A percentile compares a stretch with the other conserved stretches of the same genome.
Conservation (phyloP, 1,140 invertebrate species). For the Eriocheir sinensis region DNA sequence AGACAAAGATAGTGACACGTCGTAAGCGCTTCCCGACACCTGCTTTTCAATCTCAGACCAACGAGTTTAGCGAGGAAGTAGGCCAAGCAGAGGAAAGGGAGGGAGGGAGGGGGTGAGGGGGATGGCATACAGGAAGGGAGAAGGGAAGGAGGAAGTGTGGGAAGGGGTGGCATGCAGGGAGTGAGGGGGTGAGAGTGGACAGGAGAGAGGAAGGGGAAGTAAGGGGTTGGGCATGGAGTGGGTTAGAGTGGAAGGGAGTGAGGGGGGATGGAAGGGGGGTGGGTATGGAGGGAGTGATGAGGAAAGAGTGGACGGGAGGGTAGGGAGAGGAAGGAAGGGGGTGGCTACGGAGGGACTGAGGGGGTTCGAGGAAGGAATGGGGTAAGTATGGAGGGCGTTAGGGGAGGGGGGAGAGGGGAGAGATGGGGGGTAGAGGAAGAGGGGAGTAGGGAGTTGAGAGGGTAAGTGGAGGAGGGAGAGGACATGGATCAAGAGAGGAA, state of each 20-base stretch:
- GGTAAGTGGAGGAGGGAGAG: neutral
- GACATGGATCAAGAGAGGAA: neutral
- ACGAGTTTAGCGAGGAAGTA: neutral
- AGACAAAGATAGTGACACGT: constrained; percentile 48
- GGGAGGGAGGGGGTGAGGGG: neutral
- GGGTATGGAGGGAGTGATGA: neutral
- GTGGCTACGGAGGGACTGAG: neutral
- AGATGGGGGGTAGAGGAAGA: neutral
- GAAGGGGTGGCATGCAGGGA: too few species aligned
- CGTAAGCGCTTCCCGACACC: constrained; percentile 35
- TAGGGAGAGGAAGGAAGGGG: neutral
- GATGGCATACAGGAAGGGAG: neutral
- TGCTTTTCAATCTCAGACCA: neutral
- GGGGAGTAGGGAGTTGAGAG: neutral
- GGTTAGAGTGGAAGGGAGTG: neutral
- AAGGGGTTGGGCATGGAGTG: too few species aligned
- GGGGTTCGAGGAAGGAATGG: neutral
- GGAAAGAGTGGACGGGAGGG: neutral
- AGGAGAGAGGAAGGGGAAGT: neutral
- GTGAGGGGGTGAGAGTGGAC: neutral
- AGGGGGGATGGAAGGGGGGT: neutral
- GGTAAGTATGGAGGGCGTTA: neutral
- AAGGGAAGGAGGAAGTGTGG: neutral
- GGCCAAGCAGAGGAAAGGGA: too few species aligned
- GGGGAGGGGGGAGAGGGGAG: neutral